Evolutionary conservation across 2,797 vertebrate genomes (phyloP).

Genomic region (Rhadinocentrus ornatus): DNA sequence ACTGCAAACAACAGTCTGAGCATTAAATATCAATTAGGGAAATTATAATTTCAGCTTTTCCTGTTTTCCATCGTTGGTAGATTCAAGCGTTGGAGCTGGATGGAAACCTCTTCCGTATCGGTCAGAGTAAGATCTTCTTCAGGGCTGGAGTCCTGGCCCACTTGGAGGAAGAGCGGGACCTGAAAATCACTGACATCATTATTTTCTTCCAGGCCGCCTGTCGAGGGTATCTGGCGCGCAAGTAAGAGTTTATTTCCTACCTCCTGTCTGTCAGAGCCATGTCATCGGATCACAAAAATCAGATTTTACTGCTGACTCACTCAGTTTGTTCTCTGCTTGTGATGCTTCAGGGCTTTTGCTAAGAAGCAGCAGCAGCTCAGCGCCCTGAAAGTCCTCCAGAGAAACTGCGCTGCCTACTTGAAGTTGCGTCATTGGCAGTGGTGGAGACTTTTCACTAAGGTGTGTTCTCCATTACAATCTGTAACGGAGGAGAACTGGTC

Average conservation of each 20-base stretch:
- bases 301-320: constrained; percentile 39
- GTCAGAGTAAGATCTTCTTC: constrained; percentile 99
- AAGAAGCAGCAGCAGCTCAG: constrained; percentile 98
- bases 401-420: constrained; percentile 95
- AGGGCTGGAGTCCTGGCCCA: constrained; percentile 97
- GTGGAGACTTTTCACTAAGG: constrained; percentile 99
- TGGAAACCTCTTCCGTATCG: constrained; percentile 94
- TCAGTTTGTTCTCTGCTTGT: neutral
- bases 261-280: neutral
- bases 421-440: constrained; percentile 98
- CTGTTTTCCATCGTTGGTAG: constrained; percentile 67
- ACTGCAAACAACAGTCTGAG: neutral
- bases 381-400: constrained; percentile 95
- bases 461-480: constrained; percentile 49
- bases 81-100: constrained; percentile 95
- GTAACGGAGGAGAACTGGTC: neutral
- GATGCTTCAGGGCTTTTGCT: constrained; percentile 88
- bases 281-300: neutral
- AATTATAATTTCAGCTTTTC: neutral
- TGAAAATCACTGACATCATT: constrained; percentile 99
- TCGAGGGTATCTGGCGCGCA: constrained; percentile 95
- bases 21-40: neutral
- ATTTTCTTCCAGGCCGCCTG: constrained; percentile 98
- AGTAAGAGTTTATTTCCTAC: constrained; percentile 80
- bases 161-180: constrained; percentile 95